Conservation (phyloP, 2,797 vertebrate genomes). For the Sebastes vulpes region DNA sequence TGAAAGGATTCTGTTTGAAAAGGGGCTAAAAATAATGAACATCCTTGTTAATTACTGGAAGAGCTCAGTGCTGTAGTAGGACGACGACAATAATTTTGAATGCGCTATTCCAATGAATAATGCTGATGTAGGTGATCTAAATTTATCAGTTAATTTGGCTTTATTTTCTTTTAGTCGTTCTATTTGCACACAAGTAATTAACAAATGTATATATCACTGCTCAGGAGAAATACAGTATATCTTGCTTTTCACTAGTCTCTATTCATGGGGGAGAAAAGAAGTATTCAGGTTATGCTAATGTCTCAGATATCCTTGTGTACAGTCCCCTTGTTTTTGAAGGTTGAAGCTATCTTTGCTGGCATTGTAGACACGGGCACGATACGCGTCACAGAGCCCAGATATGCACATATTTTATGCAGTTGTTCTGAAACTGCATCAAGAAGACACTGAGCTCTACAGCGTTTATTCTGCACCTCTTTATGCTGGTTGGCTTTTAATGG, state of each 20-base stretch:
- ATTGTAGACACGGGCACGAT: neutral
- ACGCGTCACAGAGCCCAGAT: neutral
- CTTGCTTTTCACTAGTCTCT: neutral
- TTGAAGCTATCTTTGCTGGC: neutral
- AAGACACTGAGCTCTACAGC: neutral
- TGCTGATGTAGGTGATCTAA: neutral
- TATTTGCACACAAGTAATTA: neutral
- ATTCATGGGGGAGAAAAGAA: neutral
- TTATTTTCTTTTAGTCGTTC: neutral
- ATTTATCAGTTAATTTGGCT: neutral
- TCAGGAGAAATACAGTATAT: neutral
- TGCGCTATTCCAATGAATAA: neutral
- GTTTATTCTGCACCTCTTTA: neutral
- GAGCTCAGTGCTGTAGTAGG: neutral
- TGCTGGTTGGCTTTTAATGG: slow-evolving; percentile 9
- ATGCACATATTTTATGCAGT: slow-evolving; percentile 17
- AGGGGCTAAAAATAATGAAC: neutral
- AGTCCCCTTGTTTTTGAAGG: neutral
- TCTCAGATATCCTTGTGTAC: neutral
- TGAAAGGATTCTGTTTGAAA: neutral
- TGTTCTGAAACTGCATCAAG: slow-evolving; percentile 1
- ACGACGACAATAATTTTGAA: neutral
- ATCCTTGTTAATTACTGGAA: neutral
- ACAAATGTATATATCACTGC: neutral
- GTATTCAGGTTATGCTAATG: neutral